Evolutionary conservation across 2,888 invertebrate species (phyloP).

Genomic region (Chaitophorus viminalis): DNA sequence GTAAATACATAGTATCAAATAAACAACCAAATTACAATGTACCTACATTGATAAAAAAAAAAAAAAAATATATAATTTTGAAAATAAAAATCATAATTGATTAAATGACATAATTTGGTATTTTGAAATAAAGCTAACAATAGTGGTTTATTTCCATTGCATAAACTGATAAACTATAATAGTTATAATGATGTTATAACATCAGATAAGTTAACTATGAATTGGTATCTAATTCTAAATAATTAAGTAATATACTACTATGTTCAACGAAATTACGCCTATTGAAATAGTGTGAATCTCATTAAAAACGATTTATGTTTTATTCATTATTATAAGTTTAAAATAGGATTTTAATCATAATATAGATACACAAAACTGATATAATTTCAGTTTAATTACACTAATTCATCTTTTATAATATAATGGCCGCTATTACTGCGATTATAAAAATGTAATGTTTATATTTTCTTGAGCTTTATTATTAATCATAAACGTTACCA

Average conservation of each 20-base stretch:
- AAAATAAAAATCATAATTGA: too few species aligned
- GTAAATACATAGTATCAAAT: too few species aligned
- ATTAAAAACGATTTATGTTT: slow-evolving; percentile 23
- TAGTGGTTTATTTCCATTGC: background rate
- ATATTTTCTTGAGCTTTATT: slow-evolving; percentile 19
- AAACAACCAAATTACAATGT: too few species aligned
- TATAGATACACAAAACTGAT: slow-evolving; percentile 1
- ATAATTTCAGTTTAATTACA: slow-evolving; percentile 17
- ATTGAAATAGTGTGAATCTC: background rate
- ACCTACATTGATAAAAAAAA: background rate
- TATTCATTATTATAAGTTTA: background rate
- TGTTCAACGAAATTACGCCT: background rate
- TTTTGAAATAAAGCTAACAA: background rate
- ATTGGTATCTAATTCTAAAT: background rate
- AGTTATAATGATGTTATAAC: background rate
- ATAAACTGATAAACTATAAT: background rate
- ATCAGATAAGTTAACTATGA: background rate
- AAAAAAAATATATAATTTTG: too few species aligned
- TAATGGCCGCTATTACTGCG: slow-evolving; percentile 1
- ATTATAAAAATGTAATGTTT: slow-evolving; percentile 35
- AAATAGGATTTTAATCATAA: slow-evolving; percentile 39
- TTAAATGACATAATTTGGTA: background rate
- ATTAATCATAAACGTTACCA: slow-evolving; percentile 26
- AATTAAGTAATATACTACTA: background rate
- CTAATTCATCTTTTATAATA: slow-evolving; percentile 12